Percentiles rank a stretch among this genome's conserved stretches.
phyloP scores from a whole-genome alignment of 2,888 invertebrate genomes.

The Oligia fasciuncula region DNA sequence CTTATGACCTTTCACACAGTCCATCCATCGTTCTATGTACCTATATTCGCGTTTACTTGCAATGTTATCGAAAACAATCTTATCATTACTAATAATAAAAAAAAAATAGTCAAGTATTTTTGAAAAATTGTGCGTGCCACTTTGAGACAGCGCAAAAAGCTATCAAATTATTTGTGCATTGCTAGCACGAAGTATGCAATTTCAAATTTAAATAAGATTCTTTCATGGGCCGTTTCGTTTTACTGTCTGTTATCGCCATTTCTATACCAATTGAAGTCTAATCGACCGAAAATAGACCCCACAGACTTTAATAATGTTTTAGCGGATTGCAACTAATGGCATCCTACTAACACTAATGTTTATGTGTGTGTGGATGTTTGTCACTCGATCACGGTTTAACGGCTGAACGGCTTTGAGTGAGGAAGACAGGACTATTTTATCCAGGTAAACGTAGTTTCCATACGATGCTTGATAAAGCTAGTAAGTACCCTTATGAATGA shows the following conservation, averaged over 20 bases:
- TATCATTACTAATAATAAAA: background rate
- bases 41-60: background rate
- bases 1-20: background rate
- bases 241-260: background rate
- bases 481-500: background rate
- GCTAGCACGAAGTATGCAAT: conserved; percentile 25
- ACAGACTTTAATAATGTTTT: background rate
- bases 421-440: background rate
- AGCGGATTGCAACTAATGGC: background rate
- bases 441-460: background rate
- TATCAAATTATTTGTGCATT: conserved; percentile 33
- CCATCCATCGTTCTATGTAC: background rate
- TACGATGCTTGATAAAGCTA: background rate
- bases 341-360: background rate
- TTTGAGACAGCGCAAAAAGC: conserved; percentile 36
- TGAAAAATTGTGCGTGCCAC: conserved; percentile 40
- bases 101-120: conserved; percentile 26
- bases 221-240: conserved; percentile 25
- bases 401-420: conserved; percentile 7
- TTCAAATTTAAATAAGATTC: conserved; percentile 23
- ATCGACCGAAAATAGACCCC: background rate
- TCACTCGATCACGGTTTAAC: conserved; percentile 7
- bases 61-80: conserved; percentile 1
- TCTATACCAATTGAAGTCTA: background rate
- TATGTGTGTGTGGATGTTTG: conserved; percentile 13